A percentile compares a stretch with the other conserved stretches of the same genome.
These are phyloP conservation scores for Notocelia uddmanniana DNA, from an alignment of 2,888 invertebrate genomes.

Conservation along the genomic window DNA sequence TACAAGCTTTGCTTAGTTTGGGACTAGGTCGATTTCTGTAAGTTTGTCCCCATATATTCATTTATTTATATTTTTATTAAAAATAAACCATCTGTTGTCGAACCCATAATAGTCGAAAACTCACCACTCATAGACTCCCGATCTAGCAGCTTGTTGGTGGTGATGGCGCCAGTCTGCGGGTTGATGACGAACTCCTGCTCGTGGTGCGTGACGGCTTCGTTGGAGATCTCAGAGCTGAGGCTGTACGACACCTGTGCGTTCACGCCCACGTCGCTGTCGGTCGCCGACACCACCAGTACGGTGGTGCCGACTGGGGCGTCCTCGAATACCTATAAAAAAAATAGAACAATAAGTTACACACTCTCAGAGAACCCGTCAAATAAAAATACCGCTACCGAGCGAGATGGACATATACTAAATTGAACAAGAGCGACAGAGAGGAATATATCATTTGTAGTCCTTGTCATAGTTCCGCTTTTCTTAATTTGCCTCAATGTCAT, in stretches of 20 bases:
- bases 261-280: slow-evolving; percentile 97
- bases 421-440: too few relatives aligned
- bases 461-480: too few relatives aligned
- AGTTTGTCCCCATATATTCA: too few relatives aligned
- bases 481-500: too few relatives aligned
- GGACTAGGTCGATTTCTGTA: too few relatives aligned
- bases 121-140: slow-evolving; percentile 90
- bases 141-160: slow-evolving; percentile 94
- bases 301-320: slow-evolving; percentile 97
- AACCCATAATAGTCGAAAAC: slow-evolving; percentile 34
- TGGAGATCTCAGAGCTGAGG: slow-evolving; percentile 85
- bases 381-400: too few relatives aligned
- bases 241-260: slow-evolving; percentile 96
- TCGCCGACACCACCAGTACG: slow-evolving; percentile 95
- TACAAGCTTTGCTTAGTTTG: too few relatives aligned
- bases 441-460: too few relatives aligned
- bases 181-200: slow-evolving; percentile 94
- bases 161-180: slow-evolving; percentile 96
- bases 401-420: too few relatives aligned
- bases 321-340: slow-evolving; percentile 90
- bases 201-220: slow-evolving; percentile 88
- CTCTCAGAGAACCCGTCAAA: too few relatives aligned
- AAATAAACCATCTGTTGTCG: too few relatives aligned
- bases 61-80: too few relatives aligned
- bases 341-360: not conserved